phyloP scores from a whole-genome alignment of 2,113 vertebrate species.

The Trogon surrucura region DNA sequence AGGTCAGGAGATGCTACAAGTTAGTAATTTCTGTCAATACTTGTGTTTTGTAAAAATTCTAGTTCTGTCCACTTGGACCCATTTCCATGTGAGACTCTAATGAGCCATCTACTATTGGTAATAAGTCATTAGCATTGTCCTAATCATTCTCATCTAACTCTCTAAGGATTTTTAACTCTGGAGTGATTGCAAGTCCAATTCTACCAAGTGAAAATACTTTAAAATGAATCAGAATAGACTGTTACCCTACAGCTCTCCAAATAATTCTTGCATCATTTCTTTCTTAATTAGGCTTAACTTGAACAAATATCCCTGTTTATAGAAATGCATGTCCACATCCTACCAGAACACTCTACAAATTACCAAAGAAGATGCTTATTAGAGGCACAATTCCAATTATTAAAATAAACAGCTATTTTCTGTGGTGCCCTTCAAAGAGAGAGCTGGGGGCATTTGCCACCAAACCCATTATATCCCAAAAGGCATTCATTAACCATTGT shows the following conservation, averaged over 20 bases:
- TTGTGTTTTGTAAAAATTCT: background rate
- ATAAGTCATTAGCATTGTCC: slow-evolving; percentile 1
- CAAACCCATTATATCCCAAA: background rate
- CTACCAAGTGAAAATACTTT: slow-evolving; percentile 6
- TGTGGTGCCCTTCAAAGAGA: background rate
- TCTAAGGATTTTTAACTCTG: background rate
- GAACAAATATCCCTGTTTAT: slow-evolving; percentile 20
- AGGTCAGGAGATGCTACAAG: background rate
- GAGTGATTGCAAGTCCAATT: slow-evolving; percentile 21
- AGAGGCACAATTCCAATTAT: background rate
- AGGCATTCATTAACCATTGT: background rate
- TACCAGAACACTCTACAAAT: background rate
- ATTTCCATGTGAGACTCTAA: background rate
- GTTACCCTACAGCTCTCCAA: slow-evolving; percentile 6
- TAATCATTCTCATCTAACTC: slow-evolving; percentile 16
- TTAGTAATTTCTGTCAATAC: background rate
- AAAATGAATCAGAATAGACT: background rate
- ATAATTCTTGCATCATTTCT: slow-evolving; percentile 50
- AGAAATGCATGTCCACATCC: background rate
- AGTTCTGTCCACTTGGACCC: background rate
- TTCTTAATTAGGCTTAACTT: slow-evolving; percentile 46
- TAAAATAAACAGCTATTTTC: slow-evolving; percentile 32
- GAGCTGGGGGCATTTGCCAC: background rate
- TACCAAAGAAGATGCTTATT: background rate
- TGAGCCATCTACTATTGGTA: background rate